phyloP scores from a whole-genome alignment of 2,113 vertebrate genomes.

The Manacus vitellinus region DNA sequence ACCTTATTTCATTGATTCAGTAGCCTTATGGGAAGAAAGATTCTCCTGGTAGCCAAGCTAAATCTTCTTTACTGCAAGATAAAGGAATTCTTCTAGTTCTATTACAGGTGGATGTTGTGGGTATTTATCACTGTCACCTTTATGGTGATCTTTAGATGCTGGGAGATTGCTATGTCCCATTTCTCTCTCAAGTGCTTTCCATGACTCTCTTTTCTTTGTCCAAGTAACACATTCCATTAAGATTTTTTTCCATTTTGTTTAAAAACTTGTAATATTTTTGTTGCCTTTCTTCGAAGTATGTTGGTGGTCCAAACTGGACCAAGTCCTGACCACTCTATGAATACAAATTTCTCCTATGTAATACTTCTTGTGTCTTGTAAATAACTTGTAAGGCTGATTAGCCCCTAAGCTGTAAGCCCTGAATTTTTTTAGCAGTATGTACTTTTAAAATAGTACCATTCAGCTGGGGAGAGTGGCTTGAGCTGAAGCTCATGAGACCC shows the following conservation, averaged over 20 bases:
- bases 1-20: neutral
- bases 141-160: neutral
- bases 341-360: neutral
- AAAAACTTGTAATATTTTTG: neutral
- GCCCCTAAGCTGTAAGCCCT: neutral
- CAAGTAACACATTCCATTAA: neutral
- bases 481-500: neutral
- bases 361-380: neutral
- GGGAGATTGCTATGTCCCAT: neutral
- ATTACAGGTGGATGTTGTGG: neutral
- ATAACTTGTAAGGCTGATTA: neutral
- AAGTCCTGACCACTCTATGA: neutral
- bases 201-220: neutral
- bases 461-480: neutral
- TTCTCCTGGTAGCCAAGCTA: neutral
- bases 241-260: neutral
- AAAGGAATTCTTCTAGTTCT: neutral
- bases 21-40: neutral
- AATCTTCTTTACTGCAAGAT: conserved; percentile 2
- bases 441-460: neutral
- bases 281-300: neutral
- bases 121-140: neutral
- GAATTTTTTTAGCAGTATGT: neutral
- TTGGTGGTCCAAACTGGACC: neutral
- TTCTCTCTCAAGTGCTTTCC: neutral